Evolutionary conservation across 2,113 vertebrate genomes (phyloP).

Genomic region (Ovis aries): DNA sequence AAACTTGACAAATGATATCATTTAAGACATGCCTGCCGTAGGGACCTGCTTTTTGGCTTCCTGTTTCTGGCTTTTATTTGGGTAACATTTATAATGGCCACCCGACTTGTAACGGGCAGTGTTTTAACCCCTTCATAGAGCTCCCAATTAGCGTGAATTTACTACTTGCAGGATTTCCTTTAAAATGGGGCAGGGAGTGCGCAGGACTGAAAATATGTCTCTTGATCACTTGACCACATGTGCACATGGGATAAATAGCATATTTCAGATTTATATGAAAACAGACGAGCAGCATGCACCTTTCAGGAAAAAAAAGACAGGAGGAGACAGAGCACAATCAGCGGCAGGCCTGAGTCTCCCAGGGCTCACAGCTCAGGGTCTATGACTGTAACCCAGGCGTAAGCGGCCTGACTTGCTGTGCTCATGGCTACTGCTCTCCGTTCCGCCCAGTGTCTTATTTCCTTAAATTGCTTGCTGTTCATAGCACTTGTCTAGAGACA

Average conservation of each 20-base stretch:
- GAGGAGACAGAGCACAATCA: neutral
- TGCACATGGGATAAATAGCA: neutral
- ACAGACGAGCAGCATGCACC: neutral
- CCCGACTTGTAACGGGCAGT: constrained; percentile 76
- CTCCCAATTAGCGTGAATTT: constrained; percentile 45
- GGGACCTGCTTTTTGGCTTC: constrained; percentile 84
- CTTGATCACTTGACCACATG: neutral
- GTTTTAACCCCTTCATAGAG: constrained; percentile 79
- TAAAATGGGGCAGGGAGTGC: neutral
- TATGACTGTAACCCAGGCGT: neutral
- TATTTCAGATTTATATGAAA: neutral
- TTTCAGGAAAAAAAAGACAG: neutral
- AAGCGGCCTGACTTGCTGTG: neutral
- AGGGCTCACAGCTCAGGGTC: neutral
- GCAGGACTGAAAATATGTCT: neutral
- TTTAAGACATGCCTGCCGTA: constrained; percentile 85
- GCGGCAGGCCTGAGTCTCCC: neutral
- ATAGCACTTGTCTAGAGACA: neutral
- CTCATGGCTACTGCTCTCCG: neutral
- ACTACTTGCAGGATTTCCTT: neutral
- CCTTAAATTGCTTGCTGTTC: neutral
- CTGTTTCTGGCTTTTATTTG: constrained; percentile 87
- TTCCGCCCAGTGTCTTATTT: neutral
- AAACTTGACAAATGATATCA: constrained; percentile 85
- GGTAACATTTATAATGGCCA: constrained; percentile 82